Conservation (phyloP, 92 coral and sea anemone genomes). For the Metridium senile region DNA sequence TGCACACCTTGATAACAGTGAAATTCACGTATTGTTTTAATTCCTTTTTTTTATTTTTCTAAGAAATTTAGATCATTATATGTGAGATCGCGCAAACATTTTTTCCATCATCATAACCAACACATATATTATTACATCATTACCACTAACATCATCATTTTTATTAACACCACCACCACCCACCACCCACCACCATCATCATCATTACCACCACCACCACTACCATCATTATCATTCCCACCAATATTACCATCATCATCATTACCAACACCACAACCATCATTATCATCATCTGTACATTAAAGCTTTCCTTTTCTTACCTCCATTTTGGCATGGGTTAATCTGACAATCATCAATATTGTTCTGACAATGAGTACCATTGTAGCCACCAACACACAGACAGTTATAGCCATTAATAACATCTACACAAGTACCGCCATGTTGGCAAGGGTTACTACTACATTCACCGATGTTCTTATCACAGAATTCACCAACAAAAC, state of each 20-base stretch:
- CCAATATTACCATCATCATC: constrained; percentile 6
- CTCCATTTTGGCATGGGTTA: constrained; percentile 68
- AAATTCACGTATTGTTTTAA: no score
- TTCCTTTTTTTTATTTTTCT: no score
- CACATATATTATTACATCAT: no score
- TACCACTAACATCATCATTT: no score
- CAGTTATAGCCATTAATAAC: constrained; percentile 65
- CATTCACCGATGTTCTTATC: constrained; percentile 79
- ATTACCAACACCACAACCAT: neutral
- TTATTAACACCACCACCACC: no score
- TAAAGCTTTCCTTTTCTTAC: constrained; percentile 23
- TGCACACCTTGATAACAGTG: no score
- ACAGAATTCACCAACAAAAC: constrained; percentile 72
- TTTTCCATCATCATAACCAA: no score
- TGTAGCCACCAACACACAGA: constrained; percentile 62
- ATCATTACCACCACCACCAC: constrained; percentile 3
- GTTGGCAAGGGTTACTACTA: constrained; percentile 57
- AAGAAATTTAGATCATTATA: no score
- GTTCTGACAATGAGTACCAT: constrained; percentile 52
- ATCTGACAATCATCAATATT: constrained; percentile 65
- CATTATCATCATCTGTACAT: neutral
- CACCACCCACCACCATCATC: neutral
- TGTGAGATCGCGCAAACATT: no score
- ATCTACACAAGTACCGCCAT: constrained; percentile 79
- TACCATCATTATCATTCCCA: constrained; percentile 1